These are phyloP conservation scores for Heliconius nattereri DNA, from an alignment of 1,140 invertebrate genomes.

Conservation along the genomic window DNA sequence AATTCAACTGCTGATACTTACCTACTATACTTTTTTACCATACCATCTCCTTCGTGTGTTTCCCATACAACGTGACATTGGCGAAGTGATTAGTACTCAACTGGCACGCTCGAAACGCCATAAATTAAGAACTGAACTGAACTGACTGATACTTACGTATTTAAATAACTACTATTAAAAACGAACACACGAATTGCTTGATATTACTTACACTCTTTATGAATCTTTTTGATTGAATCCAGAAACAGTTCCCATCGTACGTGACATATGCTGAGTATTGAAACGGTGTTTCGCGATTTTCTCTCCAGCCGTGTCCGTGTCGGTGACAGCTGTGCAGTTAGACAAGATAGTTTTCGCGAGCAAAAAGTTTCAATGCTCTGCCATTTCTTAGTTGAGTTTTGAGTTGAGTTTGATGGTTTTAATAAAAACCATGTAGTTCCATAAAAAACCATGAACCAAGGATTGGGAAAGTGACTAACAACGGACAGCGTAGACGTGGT, in stretches of 20 bases:
- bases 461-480: no score
- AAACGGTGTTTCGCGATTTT: constrained; percentile 4
- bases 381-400: not conserved
- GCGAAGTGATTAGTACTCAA: no score
- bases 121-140: no score
- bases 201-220: not conserved
- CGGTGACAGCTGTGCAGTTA: not conserved
- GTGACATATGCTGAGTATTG: not conserved
- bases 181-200: not conserved
- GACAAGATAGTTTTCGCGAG: not conserved
- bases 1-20: no score
- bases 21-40: no score
- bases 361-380: not conserved
- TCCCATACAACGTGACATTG: no score
- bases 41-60: no score
- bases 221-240: constrained; percentile 16
- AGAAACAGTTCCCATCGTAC: constrained; percentile 10
- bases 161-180: no score
- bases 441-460: no score
- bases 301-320: not conserved
- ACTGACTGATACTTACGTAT: no score
- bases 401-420: no score
- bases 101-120: no score
- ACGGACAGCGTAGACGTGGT: not conserved
- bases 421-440: not conserved